phyloP scores from a whole-genome alignment of 2,888 invertebrate genomes.

The Drosophila pseudotakahashii region DNA sequence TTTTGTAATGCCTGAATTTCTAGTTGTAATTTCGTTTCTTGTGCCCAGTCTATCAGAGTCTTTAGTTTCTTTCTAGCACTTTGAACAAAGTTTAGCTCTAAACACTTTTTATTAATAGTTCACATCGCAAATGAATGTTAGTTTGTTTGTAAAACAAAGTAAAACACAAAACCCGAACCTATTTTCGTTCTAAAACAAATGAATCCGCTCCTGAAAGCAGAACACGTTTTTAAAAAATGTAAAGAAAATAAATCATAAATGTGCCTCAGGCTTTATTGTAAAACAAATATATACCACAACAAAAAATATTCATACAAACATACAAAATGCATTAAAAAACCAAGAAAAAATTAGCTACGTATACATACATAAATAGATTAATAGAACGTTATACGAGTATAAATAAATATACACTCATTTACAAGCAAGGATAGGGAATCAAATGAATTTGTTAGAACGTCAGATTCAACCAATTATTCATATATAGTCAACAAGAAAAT shows the following conservation, averaged over 20 bases:
- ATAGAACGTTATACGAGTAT: conserved; percentile 51
- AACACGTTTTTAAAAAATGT: conserved; percentile 30
- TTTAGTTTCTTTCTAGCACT: conserved; percentile 39
- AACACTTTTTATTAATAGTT: conserved; percentile 32
- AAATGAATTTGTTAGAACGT: conserved; percentile 58
- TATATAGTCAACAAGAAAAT: conserved; percentile 22
- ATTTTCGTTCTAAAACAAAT: conserved; percentile 34
- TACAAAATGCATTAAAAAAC: conserved; percentile 38
- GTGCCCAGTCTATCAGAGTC: conserved; percentile 28
- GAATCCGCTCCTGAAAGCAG: conserved; percentile 3
- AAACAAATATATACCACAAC: conserved; percentile 72
- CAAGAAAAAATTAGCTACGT: conserved; percentile 45
- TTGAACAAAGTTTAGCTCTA: conserved; percentile 55
- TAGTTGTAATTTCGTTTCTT: conserved; percentile 48
- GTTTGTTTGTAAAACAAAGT: conserved; percentile 74
- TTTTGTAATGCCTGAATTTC: conserved; percentile 32
- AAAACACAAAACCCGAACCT: conserved; percentile 42
- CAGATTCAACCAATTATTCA: conserved; percentile 37
- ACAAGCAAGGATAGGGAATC: conserved; percentile 62
- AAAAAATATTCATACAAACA: conserved; percentile 52
- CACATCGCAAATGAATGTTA: conserved; percentile 45
- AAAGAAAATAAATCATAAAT: conserved; percentile 55
- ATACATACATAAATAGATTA: conserved; percentile 55
- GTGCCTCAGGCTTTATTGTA: conserved; percentile 83
- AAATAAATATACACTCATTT: conserved; percentile 75